Evolutionary conservation across 2,888 invertebrate genomes (phyloP).

Genomic region (Tipula unca): DNA sequence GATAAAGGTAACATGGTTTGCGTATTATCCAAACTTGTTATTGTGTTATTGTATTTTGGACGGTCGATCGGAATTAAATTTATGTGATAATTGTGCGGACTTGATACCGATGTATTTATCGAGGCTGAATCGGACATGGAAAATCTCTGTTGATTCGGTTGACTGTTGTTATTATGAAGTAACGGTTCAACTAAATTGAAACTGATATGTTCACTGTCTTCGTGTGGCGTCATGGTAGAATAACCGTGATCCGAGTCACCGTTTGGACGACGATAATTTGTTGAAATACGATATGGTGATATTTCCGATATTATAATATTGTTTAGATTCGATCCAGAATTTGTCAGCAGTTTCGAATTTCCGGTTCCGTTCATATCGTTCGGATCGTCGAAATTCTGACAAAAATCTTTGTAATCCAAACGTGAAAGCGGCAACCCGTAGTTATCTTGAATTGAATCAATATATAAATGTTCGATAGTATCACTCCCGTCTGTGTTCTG

Average conservation of each 20-base stretch:
- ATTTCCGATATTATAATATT: conserved; percentile 52
- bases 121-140: conserved; percentile 53
- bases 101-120: conserved; percentile 45
- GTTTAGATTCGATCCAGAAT: conserved; percentile 46
- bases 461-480: conserved; percentile 43
- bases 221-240: conserved; percentile 88
- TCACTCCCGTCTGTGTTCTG: conserved; percentile 45
- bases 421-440: conserved; percentile 63
- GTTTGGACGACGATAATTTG: conserved; percentile 64
- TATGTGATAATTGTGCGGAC: conserved; percentile 35
- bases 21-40: conserved; percentile 40
- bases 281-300: conserved; percentile 80
- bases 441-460: conserved; percentile 45
- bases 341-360: conserved; percentile 32
- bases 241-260: conserved; percentile 83
- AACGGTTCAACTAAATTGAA: conserved; percentile 61
- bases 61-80: conserved; percentile 20
- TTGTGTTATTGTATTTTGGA: conserved; percentile 41
- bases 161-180: conserved; percentile 37
- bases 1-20: conserved; percentile 33
- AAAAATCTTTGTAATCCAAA: conserved; percentile 60
- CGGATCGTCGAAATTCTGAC: conserved; percentile 38
- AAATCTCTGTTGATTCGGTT: conserved; percentile 39
- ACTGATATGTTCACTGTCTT: conserved; percentile 76
- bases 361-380: conserved; percentile 38